These are phyloP conservation scores for Vulpes vulpes DNA, from an alignment of 2,113 vertebrate species.

Conservation along the genomic window DNA sequence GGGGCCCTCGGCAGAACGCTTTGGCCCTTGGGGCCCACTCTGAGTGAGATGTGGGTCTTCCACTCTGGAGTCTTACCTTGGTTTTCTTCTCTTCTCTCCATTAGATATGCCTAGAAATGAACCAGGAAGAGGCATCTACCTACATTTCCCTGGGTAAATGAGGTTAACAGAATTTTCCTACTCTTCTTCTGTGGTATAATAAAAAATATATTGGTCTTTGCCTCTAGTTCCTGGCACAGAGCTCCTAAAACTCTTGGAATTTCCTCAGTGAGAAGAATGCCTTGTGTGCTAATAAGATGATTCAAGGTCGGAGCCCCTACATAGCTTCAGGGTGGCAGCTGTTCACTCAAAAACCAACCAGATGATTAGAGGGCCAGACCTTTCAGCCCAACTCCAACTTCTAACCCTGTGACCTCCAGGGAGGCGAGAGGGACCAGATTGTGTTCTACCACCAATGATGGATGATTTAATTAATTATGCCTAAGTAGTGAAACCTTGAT, in stretches of 20 bases:
- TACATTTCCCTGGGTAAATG: not conserved
- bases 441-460: not conserved
- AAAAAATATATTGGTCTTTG: not conserved
- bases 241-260: not conserved
- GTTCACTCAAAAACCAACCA: not conserved
- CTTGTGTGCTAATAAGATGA: not conserved
- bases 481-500: not conserved
- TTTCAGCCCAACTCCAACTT: not conserved
- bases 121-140: not conserved
- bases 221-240: not conserved
- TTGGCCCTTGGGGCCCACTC: not conserved
- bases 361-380: not conserved
- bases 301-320: not conserved
- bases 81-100: not conserved
- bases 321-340: not conserved
- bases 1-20: not conserved
- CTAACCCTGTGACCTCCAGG: not conserved
- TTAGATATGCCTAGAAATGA: not conserved
- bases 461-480: not conserved
- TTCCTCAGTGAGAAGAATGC: not conserved
- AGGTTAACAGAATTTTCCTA: not conserved
- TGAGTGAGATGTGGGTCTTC: not conserved
- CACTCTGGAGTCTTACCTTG: not conserved
- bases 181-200: not conserved
- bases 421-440: not conserved